phyloP scores from a whole-genome alignment of 2,888 invertebrate species.

The Acanthosoma haemorrhoidale region DNA sequence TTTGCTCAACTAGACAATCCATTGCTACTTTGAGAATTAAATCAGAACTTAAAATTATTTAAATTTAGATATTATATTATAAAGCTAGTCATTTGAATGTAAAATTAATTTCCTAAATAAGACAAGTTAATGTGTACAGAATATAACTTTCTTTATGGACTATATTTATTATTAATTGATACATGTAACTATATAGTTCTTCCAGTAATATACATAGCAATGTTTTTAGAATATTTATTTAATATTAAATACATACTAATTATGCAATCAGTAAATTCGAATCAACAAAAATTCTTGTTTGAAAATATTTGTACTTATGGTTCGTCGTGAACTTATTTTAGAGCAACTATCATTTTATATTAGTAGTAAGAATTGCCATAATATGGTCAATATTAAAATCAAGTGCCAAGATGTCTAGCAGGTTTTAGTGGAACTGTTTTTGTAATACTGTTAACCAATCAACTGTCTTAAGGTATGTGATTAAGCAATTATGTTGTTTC shows the following conservation, averaged over 20 bases:
- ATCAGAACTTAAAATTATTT: slow-evolving; percentile 18
- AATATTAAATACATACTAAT: not conserved
- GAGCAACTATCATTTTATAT: not conserved
- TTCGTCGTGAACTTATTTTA: slow-evolving; percentile 20
- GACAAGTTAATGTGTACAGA: slow-evolving; percentile 24
- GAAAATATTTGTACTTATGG: slow-evolving; percentile 20
- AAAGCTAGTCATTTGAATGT: slow-evolving; percentile 25
- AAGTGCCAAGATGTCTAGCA: slow-evolving; percentile 20
- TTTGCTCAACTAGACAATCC: slow-evolving; percentile 2
- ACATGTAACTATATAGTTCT: not conserved
- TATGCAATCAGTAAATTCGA: not conserved
- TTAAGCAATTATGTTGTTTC: not conserved
- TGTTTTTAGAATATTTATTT: slow-evolving; percentile 8
- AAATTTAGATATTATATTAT: slow-evolving; percentile 25
- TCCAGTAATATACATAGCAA: not conserved
- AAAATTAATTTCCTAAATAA: slow-evolving; percentile 20
- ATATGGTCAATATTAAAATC: slow-evolving; percentile 2
- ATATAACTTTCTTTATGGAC: slow-evolving; percentile 14
- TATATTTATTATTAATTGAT: slow-evolving; percentile 10
- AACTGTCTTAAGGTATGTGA: slow-evolving; percentile 24
- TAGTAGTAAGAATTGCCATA: slow-evolving; percentile 22
- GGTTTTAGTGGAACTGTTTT: not conserved
- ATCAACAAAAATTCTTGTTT: not conserved
- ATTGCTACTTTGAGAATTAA: not conserved
- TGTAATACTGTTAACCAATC: not conserved